Evolutionary conservation across 2,797 vertebrate species (phyloP), one percentile per base, ranked within the genome.

Genomic region (Melanotaenia parkinsoni): DNA sequence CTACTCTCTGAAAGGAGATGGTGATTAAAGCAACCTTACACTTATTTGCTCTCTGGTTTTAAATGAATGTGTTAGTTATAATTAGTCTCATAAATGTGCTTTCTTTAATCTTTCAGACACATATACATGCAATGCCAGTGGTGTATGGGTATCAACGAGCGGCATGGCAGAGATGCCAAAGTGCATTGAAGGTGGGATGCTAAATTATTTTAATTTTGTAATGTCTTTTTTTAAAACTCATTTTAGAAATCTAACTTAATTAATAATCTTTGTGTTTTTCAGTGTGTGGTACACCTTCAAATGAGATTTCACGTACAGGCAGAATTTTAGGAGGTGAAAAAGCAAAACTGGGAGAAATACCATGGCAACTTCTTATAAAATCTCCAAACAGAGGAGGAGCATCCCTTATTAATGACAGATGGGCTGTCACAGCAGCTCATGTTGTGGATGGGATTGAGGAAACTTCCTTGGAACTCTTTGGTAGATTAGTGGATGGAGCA

Each of bases 381-480:
- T 0, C 0, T 0, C 90, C 91, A 0, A 26, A 9, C 0, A 73
- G 86, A 83, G 97, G 92, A n/a, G 93, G 92, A 0, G 98, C 96
- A 0, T 93, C 95, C 2, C 92, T 99, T 64, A 96, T 99, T 57
- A 94, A 84, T 1, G 96, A 98, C 66, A 89, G 79, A 1, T 99
- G 98, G 98, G 96, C 97, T 1, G 79, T 99, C 71, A 99, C 97
- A 0, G 97, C 97, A 1, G 98, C 97, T 58, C 96, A 98, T 0
- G 95, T 98, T 0, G 90, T 98, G 56, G 91, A 95, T 0, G 43
- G 0, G 0, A 0, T 1, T 1, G 1, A 0, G 0, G 0, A 20
- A 3, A 26, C 0, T 0, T 0, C 2, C 24, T 60, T 87, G 0
- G 0, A 0, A 0, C 24, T 95, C 50, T 87, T 1, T 3, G 70